Evolutionary conservation across 2,797 vertebrate genomes (phyloP), one percentile per base, ranked within the genome.

Genomic region (Hapalemur alaotrensis): DNA sequence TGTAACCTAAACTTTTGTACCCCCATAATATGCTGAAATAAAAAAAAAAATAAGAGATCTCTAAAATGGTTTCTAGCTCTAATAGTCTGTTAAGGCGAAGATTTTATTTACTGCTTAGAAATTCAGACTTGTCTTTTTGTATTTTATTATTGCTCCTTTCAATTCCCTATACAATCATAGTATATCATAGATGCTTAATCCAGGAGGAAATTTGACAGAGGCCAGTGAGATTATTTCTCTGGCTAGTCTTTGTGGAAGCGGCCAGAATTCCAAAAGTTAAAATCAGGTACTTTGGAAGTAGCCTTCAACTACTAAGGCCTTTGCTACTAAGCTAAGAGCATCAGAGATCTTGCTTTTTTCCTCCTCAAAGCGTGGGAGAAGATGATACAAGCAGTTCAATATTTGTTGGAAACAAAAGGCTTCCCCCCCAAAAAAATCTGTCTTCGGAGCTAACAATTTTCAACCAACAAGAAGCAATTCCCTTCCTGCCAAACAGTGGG

Each of bases 381-480:
- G 73, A 65, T n/a, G n/a, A 50, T 54, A 25, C 11, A 73, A 91
- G 67, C 15, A 86, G 65, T 17, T 82, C 46, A 59, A 4, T 73
- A 43, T 84, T 91, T 89, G 65, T 10, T 75, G 48, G 20, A 69
- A 76, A 52, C 46, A 84, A 87, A 94, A 85, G n/a, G 4, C 25
- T 91, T 41, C 81, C 70, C 81, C 81, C 43, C 43, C 10, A 46
- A 15, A 63, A 63, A 86, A 84, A 41, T 80, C 88, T 67, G 78
- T 78, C 41, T 83, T 96, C 52, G 72, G 79, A 83, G 76, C 18
- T 59, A 80, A 57, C 23, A 52, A 61, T 81, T 91, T 91, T 75
- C 70, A 95, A 72, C 72, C 43, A 79, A 72, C 72, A 54, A 93
- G 73, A 84, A 83, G 25, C 59, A 95, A 67, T 88, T 89, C 32